Evolutionary conservation across 2,888 invertebrate species (phyloP), one percentile per base, ranked within the genome.

Genomic region (Athripsodes cinereus): DNA sequence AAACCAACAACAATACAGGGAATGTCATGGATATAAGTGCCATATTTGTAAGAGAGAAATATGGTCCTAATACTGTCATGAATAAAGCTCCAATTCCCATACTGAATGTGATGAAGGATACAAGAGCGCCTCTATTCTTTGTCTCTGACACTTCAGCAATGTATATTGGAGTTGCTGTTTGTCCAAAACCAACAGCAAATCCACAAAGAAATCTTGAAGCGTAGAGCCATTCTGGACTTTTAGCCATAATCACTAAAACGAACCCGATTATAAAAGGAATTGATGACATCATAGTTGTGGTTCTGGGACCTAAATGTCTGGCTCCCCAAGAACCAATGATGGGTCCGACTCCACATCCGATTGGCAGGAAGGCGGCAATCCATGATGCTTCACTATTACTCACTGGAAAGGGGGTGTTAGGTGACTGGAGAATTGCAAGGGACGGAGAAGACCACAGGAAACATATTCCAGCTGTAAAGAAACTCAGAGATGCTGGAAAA

Each of bases 361-460:
- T 62, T 16, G 59, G 63, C 2, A 61, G 47, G 18, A 55, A 53
- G 1, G 62, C 47, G 2, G 60, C 58, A 52, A 72, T 70, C 73
- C 73, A 73, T 0, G 72, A 71, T 1, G 71, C 70, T 46, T 72
- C 69, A 61, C 68, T 67, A 8, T 71, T 71, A 1, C 68, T 70
- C 52, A 72, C 62, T 11, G 61, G 65, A 3, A 73, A 63, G 31
- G 67, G 69, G 13, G 72, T 72, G 2, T 68, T 64, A 2, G 67
- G 52, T 2, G 66, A 66, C 59, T 72, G 71, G 52, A 73, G 51
- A 22, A 66, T 66, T 19, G 71, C 72, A 16, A 73, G 63, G 2
- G 67, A 70, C 26, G 73, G 73, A 8, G 73, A 73, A 11, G 73
- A 72, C 73, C 73, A 73, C n/a, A 71, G 71, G 52, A 73, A 70